Evolutionary conservation across 1,140 invertebrate species (phyloP), one percentile per base, ranked within the genome.

Genomic region (Vollenhovia emeryi): DNA sequence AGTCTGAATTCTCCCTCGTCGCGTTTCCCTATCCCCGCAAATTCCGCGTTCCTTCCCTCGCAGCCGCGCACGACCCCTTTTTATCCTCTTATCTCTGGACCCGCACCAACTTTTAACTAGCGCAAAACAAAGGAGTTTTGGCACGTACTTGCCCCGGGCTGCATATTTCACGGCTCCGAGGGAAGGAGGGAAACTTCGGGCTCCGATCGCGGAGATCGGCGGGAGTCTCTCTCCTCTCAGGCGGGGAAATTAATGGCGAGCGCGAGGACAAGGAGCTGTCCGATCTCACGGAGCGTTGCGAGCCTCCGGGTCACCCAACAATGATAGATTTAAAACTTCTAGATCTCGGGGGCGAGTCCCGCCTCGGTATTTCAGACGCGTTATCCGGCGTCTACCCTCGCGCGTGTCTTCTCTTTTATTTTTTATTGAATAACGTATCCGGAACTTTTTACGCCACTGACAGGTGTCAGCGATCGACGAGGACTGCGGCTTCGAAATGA

Each of bases 71-170:
- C 74, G 30, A 68, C 33, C 33, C 36, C 80, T 69, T 84, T 84
- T 86, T 71, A 84, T 82, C 85, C 85, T 78, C 85, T 90, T 90
- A 87, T 87, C 87, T 87, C 50, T 89, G 86, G 84, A 87, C 76
- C 48, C 62, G 74, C 75, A 87, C 86, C 86, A 87, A 90, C 85
- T 90, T 89, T 90, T 90, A 89, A 90, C 86, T 90, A 86, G 86
- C 87, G 75, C 86, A 89, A 89, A 87, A 90, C 86, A 90, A 89
- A 69, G 68, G 36, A 48, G 27, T 74, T 87, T 86, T 87, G 84
- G 84, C 84, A 86, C 86, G 84, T 87, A 86, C 75, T 86, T 86
- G 75, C 86, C 64, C 45, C 24, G 33, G 21, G 84, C 62, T 87
- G 86, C 86, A 87, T 87, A 87, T 85, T 87, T 87, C 83, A 85